Evolutionary conservation across 2,888 invertebrate species (phyloP), one percentile per base, ranked within the genome.

Genomic region (Torymus texanus): DNA sequence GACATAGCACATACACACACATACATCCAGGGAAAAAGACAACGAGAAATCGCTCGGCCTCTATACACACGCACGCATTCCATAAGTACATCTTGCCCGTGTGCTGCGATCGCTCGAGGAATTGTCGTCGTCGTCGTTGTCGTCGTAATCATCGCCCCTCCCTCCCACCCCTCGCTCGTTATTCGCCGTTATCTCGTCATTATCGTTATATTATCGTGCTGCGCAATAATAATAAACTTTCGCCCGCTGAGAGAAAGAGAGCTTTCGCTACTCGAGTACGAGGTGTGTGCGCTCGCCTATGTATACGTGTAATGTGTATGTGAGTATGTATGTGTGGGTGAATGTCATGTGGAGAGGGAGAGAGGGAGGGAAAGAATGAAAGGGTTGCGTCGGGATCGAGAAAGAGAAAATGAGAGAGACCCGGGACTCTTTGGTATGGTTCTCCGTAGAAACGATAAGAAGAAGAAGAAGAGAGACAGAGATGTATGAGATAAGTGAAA

Each of bases 371-470:
- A 62, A 67, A 78, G 61, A 78, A 71, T 65, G 55, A 67, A 74
- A 72, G 66, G 62, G 63, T 77, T 84, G 41, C 77, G 82, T 76
- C 74, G 82, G 83, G 84, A 85, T 85, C 85, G 86, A 88, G 41
- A 41, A 41, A 41, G 41, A 41, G 41, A 41, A 8, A 8, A 8
- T 8, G 41, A 41, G 41, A 41, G 41, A 41, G 88, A 88, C 86
- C 87, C 86, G 85, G 85, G 86, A 87, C 87, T 88, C 88, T 88
- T 88, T 88, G 88, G 88, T 87, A 88, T 88, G 86, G 85, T 86
- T 87, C 86, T 83, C 84, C 79, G 85, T 83, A 84, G 82, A 83
- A 83, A 83, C 77, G 82, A 82, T 83, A 81, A 73, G 66, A 82
- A 75, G 82, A 51, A 53, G 66, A 75, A 61, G 61, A 65, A 8